Evolutionary conservation across 2,113 vertebrate genomes (phyloP).

Genomic region (Prionailurus viverrinus): DNA sequence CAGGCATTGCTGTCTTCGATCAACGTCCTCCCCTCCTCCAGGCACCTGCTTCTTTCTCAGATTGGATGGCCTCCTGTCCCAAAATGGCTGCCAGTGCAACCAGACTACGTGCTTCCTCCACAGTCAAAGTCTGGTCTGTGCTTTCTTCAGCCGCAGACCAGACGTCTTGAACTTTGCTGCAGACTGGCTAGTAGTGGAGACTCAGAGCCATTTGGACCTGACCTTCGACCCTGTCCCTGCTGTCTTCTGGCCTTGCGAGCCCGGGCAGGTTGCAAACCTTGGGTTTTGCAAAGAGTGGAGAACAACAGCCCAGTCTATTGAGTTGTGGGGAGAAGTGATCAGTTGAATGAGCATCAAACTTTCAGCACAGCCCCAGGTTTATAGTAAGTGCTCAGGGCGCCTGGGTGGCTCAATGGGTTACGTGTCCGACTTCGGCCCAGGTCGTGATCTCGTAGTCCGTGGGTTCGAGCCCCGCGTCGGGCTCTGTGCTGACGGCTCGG

Average conservation of each 20-base stretch:
- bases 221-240: not conserved
- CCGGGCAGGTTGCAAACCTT: not conserved
- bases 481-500: too few species aligned
- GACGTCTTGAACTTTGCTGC: not conserved
- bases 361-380: fast-evolving
- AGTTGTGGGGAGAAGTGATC: not conserved
- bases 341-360: too few species aligned
- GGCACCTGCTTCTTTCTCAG: not conserved
- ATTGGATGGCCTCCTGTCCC: not conserved
- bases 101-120: not conserved
- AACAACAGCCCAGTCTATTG: not conserved
- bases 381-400: fast-evolving
- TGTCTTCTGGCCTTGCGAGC: not conserved
- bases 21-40: not conserved
- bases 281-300: not conserved
- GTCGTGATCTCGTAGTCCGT: too few species aligned
- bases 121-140: too few species aligned
- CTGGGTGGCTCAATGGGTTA: too few species aligned
- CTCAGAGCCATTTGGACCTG: not conserved
- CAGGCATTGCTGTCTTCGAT: fast-evolving
- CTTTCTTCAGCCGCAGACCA: not conserved
- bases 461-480: too few species aligned
- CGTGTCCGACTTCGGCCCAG: too few species aligned
- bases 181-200: not conserved
- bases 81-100: not conserved